Percentiles rank a stretch among this genome's conserved stretches.
These are phyloP conservation scores for Nymphalis io DNA, from an alignment of 1,140 invertebrate genomes.

Conservation along the genomic window DNA sequence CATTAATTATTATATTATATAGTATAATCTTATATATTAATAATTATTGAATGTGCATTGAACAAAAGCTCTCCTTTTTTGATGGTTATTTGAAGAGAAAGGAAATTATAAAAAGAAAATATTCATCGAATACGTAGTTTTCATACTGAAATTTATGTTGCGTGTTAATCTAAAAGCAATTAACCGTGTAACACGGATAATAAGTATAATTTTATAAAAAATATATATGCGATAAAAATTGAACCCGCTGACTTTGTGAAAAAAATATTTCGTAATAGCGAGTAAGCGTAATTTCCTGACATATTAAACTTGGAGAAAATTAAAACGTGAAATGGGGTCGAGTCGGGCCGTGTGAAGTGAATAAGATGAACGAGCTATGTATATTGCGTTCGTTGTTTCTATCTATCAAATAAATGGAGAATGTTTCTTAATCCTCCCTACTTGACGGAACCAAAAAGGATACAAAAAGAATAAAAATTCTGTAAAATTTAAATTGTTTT, in stretches of 20 bases:
- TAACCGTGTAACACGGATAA: too few relatives aligned
- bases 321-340: conserved; percentile 21
- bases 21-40: too few relatives aligned
- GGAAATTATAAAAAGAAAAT: too few relatives aligned
- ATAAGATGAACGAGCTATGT: conserved; percentile 24
- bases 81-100: too few relatives aligned
- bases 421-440: background rate
- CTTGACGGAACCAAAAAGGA: background rate
- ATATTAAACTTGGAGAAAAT: conserved; percentile 27
- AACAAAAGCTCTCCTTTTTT: too few relatives aligned
- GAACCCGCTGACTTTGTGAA: conserved; percentile 15
- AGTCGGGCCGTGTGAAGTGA: conserved; percentile 16
- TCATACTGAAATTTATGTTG: too few relatives aligned
- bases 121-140: too few relatives aligned
- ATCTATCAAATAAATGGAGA: background rate
- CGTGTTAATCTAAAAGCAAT: too few relatives aligned
- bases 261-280: conserved; percentile 19
- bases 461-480: background rate
- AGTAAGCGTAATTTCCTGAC: conserved; percentile 26
- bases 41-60: too few relatives aligned
- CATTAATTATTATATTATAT: too few relatives aligned
- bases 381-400: background rate
- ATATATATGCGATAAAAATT: background rate
- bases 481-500: background rate
- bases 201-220: background rate